Evolutionary conservation across 2,888 invertebrate genomes (phyloP).

Genomic region (Chaetogeoica ovagalla): DNA sequence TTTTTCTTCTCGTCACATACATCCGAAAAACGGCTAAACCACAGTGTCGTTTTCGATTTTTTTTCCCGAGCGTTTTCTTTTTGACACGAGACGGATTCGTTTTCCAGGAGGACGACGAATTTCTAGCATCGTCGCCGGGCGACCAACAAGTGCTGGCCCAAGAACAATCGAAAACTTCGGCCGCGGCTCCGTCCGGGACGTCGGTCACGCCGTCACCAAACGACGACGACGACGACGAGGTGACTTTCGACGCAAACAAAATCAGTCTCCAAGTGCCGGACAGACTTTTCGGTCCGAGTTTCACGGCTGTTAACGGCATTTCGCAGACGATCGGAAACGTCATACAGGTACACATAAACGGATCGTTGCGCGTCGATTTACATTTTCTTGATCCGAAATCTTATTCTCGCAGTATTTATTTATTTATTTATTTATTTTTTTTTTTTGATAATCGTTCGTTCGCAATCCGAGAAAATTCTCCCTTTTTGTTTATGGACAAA

Average conservation of each 20-base stretch:
- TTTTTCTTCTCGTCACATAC: too few relatives aligned
- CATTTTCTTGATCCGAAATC: too few relatives aligned
- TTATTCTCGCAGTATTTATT: too few relatives aligned
- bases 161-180: slow-evolving; percentile 21
- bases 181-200: background rate
- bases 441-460: too few relatives aligned
- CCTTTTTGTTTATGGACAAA: too few relatives aligned
- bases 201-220: background rate
- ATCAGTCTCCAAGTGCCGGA: slow-evolving; percentile 57
- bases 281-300: slow-evolving; percentile 56
- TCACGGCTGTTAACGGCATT: slow-evolving; percentile 57
- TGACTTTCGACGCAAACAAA: slow-evolving; percentile 57
- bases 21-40: too few relatives aligned
- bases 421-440: too few relatives aligned
- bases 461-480: too few relatives aligned
- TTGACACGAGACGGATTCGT: background rate
- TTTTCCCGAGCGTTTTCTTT: too few relatives aligned
- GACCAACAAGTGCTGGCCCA: slow-evolving; percentile 37
- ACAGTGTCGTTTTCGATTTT: too few relatives aligned
- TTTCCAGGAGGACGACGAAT: slow-evolving; percentile 41
- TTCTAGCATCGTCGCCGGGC: slow-evolving; percentile 7
- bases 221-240: slow-evolving; percentile 47
- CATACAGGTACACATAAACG: slow-evolving; percentile 56
- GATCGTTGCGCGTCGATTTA: too few relatives aligned
- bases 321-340: slow-evolving; percentile 57